phyloP scores from a whole-genome alignment of 2,113 vertebrate species.

The Alexandromys fortis region DNA sequence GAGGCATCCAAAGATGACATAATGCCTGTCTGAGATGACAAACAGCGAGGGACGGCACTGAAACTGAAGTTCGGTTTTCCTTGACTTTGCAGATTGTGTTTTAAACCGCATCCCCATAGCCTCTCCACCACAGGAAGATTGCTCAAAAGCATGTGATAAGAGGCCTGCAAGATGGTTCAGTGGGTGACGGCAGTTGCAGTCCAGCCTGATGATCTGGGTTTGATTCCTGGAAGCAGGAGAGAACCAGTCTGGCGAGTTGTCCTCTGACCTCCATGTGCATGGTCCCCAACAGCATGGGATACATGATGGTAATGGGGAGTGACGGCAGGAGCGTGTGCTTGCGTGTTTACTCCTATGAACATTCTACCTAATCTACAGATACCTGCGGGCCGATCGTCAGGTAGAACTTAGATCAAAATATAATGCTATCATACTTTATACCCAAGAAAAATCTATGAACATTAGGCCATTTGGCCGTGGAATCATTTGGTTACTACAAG shows the following conservation, averaged over 20 bases:
- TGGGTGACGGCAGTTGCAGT: not conserved
- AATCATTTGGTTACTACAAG: slow-evolving; percentile 11
- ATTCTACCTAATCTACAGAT: slow-evolving; percentile 7
- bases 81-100: not conserved
- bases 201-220: not conserved
- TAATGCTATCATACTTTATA: slow-evolving; percentile 29
- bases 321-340: not conserved
- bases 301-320: not conserved
- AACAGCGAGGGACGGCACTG: not conserved
- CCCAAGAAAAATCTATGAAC: slow-evolving; percentile 64
- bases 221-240: no score
- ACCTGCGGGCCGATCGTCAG: slow-evolving; percentile 31
- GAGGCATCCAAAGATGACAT: not conserved
- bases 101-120: not conserved
- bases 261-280: not conserved
- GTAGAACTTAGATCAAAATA: slow-evolving; percentile 44
- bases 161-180: not conserved
- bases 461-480: slow-evolving; percentile 35
- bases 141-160: no score
- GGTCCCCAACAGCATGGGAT: no score
- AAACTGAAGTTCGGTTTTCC: not conserved
- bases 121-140: not conserved
- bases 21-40: not conserved
- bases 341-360: not conserved
- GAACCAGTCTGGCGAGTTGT: not conserved